Base-by-base conservation (phyloP, 2,113 vertebrate genomes). In the Tretioscincus oriximinensis region DNA sequence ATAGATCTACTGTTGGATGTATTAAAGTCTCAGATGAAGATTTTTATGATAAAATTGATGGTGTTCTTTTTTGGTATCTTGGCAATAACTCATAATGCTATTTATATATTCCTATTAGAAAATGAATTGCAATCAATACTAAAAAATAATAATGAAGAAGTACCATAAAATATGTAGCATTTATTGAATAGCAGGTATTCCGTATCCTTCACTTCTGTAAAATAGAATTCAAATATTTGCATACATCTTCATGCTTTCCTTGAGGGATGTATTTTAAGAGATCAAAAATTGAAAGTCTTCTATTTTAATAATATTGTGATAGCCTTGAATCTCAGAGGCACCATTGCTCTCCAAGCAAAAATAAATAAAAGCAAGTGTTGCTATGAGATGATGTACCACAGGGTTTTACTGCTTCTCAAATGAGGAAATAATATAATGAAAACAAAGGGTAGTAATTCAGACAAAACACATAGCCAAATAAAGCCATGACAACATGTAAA, bases 321-420 rank as follows among this genome's bases (percentile, higher is more conserved):
- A 75, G 45, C 77, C 74, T 31, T 71, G 49, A 75, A 81, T 29
- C 73, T 76, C 63, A 74, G 66, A 85, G 73, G 61, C 77, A 45
- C 28, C 69, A 54, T n/a, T 78, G 69, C 26, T 76, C 78, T 65
- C 75, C 82, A 76, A 58, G 77, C 69, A 81, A n/a, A 41, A 84
- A 8, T 75, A 84, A 72, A 73, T 49, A 72, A 49, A 74, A 60
- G 2, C 0, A 63, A 71, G 21, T 0, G 1, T 5, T 86, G 84
- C 72, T 83, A 47, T 78, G 81, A 77, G 0, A 1, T 73, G 60
- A 63, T 72, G 72, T 8, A 72, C 73, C 54, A 7, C 1, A 51
- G 81, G 81, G 31, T 58, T 85, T 86, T 86, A 66, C 29, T 69
- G 26, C 75, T 66, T 86, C 82, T 87, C 31, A 65, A 63, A 1